Evolutionary conservation across 23 tunicate genomes (phyloP).

Genomic region (Trididemnum miniatum): DNA sequence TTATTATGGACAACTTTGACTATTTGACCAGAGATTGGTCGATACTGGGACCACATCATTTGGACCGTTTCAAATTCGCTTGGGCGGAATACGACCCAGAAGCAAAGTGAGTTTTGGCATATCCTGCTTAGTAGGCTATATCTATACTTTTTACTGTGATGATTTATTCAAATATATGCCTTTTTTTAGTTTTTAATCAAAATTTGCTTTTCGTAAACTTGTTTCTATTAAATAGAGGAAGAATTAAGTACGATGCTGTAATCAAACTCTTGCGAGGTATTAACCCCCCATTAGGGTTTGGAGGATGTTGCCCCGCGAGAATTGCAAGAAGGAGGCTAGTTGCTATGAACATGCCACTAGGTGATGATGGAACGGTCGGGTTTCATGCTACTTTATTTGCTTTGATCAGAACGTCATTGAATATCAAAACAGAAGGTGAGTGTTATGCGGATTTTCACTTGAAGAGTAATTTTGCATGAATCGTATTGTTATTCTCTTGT

Average conservation of each 20-base stretch:
- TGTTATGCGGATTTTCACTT: not conserved
- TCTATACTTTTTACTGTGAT: too few relatives aligned
- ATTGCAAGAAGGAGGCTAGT: constrained; percentile 87
- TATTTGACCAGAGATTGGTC: constrained; percentile 99
- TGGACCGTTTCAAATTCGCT: constrained; percentile 77
- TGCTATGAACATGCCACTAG: constrained; percentile 98
- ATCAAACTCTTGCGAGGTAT: constrained; percentile 81
- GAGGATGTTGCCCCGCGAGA: constrained; percentile 83
- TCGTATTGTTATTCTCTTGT: too few relatives aligned
- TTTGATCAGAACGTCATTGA: constrained; percentile 86
- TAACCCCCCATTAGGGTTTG: constrained; percentile 98
- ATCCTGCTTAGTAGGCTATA: too few relatives aligned
- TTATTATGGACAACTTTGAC: constrained; percentile 99
- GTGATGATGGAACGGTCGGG: constrained; percentile 93
- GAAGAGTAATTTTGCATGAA: not conserved
- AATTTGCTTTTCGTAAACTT: not conserved
- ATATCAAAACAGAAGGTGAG: constrained; percentile 77
- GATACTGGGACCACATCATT: constrained; percentile 93
- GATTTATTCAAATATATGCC: too few relatives aligned
- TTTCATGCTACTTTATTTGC: constrained; percentile 97
- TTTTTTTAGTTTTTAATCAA: too few relatives aligned
- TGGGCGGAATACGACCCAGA: constrained; percentile 96
- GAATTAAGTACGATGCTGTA: constrained; percentile 87
- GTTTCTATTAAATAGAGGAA: constrained; percentile 48
- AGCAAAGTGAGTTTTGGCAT: constrained; percentile 61